These are phyloP conservation scores for Odocoileus hemionus DNA, from an alignment of 2,113 vertebrate genomes.

Conservation along the genomic window DNA sequence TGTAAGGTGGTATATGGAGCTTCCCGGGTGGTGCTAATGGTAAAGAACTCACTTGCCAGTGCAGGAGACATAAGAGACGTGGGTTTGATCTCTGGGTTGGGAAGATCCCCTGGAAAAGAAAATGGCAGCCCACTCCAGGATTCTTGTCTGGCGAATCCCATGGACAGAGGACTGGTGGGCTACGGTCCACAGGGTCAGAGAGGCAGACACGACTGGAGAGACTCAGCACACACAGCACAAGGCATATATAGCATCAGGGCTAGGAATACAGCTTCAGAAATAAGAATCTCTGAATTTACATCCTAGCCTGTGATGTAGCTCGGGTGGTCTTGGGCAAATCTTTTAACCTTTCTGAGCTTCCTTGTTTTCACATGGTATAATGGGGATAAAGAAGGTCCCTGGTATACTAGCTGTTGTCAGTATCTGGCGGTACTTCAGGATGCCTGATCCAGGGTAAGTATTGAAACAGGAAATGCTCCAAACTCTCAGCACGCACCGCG, in stretches of 20 bases:
- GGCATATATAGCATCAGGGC: not conserved
- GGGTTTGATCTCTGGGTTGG: not conserved
- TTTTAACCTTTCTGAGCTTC: not conserved
- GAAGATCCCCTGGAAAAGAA: not conserved
- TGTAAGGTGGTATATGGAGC: not conserved
- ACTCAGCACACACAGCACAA: rapidly evolving
- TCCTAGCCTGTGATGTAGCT: not conserved
- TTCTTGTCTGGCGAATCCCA: not conserved
- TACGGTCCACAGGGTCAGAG: not conserved
- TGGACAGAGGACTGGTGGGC: not conserved
- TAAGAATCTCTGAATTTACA: not conserved
- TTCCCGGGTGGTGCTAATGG: not conserved
- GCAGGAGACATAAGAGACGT: not conserved
- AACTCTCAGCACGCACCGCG: rapidly evolving
- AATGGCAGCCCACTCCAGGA: not conserved
- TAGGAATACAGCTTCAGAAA: rapidly evolving
- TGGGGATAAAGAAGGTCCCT: rapidly evolving
- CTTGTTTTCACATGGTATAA: slow-evolving; percentile 24
- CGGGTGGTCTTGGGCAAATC: not conserved
- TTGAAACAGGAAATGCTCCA: not conserved
- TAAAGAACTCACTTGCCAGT: not conserved
- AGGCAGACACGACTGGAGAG: not conserved
- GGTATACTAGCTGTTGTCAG: rapidly evolving
- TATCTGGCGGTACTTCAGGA: rapidly evolving
- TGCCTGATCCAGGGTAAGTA: not conserved